Percentiles rank a stretch among this genome's conserved stretches.
Evolutionary conservation across 2,888 invertebrate genomes (phyloP).

Genomic region (Ypsolopha scabrella): DNA sequence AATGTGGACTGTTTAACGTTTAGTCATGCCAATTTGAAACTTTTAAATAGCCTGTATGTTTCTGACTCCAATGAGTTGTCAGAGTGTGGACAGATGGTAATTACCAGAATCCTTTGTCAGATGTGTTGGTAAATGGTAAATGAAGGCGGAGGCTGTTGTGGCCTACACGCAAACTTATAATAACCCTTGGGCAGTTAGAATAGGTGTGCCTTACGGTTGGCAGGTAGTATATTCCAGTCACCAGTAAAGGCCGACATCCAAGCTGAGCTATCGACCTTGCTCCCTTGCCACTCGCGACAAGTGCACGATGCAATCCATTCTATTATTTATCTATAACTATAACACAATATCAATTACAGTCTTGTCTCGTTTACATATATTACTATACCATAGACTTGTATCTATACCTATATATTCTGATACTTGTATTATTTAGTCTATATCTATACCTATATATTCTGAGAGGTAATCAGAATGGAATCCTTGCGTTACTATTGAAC

Average conservation of each 20-base stretch:
- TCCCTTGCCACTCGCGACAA: constrained; percentile 32
- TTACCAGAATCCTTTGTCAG: background rate
- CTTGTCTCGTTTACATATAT: too few relatives aligned
- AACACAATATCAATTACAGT: too few relatives aligned
- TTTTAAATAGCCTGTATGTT: constrained; percentile 4
- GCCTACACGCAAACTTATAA: too few relatives aligned
- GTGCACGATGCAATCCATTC: constrained; percentile 25
- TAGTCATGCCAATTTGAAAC: constrained; percentile 9
- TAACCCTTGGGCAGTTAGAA: too few relatives aligned
- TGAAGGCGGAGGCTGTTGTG: too few relatives aligned
- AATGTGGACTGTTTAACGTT: constrained; percentile 2
- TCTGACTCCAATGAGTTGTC: constrained; percentile 7
- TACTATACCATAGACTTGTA: too few relatives aligned
- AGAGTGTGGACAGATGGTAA: background rate
- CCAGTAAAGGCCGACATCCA: constrained; percentile 31
- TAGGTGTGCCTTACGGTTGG: too few relatives aligned
- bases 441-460: background rate
- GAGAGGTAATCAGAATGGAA: background rate
- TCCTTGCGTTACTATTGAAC: background rate
- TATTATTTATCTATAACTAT: background rate
- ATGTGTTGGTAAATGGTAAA: background rate
- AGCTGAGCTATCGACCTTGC: constrained; percentile 30
- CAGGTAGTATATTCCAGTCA: background rate
- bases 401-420: too few relatives aligned
- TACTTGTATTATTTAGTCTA: background rate